Percentiles rank a stretch among this genome's conserved stretches.
Conservation (phyloP, 2,888 invertebrate species). For the Tipula unca region DNA sequence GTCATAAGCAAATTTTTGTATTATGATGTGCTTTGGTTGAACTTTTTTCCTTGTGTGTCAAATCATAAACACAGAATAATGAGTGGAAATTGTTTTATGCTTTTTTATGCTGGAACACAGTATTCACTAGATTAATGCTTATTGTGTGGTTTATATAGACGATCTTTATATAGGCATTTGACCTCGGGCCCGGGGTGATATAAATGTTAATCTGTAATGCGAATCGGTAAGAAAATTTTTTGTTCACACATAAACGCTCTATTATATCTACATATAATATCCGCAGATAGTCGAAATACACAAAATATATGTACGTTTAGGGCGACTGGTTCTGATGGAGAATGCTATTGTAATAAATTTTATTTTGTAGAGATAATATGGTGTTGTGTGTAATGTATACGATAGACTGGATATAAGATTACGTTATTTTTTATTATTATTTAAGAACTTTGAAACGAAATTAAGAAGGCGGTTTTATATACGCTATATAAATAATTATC, state of each 20-base stretch:
- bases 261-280: background rate
- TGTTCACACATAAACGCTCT: background rate
- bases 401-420: background rate
- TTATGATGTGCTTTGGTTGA: background rate
- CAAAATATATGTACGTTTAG: background rate
- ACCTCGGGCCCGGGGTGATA: background rate
- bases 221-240: background rate
- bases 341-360: background rate
- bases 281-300: background rate
- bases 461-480: background rate
- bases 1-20: background rate
- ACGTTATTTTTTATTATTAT: background rate
- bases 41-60: background rate
- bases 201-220: background rate
- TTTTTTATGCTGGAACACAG: background rate
- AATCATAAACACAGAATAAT: background rate
- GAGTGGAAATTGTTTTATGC: background rate
- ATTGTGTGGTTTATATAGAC: background rate
- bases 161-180: background rate
- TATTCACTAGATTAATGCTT: background rate
- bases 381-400: background rate
- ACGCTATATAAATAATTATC: background rate
- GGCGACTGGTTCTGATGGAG: background rate
- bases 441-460: background rate
- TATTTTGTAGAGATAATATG: background rate